A percentile compares a stretch with the other conserved stretches of the same genome.
Conservation (phyloP, 23 tunicate genomes). For the Halocynthia roretzi region DNA sequence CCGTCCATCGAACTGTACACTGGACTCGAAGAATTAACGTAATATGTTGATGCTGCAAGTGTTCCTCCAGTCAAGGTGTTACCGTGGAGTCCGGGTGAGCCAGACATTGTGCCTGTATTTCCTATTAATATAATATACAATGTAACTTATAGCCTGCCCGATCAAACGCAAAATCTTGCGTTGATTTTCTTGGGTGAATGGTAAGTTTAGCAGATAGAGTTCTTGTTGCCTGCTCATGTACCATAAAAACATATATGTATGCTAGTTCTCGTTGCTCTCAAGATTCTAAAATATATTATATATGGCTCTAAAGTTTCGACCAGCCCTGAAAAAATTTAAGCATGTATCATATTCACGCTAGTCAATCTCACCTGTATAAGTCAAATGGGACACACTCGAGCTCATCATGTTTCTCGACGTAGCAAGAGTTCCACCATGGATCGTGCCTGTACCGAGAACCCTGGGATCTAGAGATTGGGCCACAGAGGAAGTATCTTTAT, state of each 20-base stretch:
- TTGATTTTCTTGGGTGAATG: too few relatives aligned
- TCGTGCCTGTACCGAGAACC: neutral
- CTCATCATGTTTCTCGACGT: constrained; percentile 23
- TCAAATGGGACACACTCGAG: constrained; percentile 19
- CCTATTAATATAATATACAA: too few relatives aligned
- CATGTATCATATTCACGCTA: too few relatives aligned
- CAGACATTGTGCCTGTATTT: neutral
- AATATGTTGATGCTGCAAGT: constrained; percentile 4
- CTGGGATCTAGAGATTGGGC: constrained; percentile 23
- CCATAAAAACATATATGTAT: too few relatives aligned
- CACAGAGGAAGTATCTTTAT: neutral
- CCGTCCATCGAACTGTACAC: neutral
- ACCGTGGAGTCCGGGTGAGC: constrained; percentile 3
- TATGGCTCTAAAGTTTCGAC: too few relatives aligned
- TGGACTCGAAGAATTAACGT: constrained; percentile 4
- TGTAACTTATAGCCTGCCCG: too few relatives aligned
- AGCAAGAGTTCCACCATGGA: constrained; percentile 3
- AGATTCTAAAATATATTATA: too few relatives aligned
- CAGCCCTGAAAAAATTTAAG: too few relatives aligned
- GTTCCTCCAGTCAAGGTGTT: neutral
- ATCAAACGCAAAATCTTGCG: too few relatives aligned
- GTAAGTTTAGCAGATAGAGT: too few relatives aligned
- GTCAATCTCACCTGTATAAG: constrained; percentile 14
- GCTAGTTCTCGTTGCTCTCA: too few relatives aligned
- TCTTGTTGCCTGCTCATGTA: too few relatives aligned